Conservation (phyloP, 2,888 invertebrate species). For the Drosophila mayaguana region DNA sequence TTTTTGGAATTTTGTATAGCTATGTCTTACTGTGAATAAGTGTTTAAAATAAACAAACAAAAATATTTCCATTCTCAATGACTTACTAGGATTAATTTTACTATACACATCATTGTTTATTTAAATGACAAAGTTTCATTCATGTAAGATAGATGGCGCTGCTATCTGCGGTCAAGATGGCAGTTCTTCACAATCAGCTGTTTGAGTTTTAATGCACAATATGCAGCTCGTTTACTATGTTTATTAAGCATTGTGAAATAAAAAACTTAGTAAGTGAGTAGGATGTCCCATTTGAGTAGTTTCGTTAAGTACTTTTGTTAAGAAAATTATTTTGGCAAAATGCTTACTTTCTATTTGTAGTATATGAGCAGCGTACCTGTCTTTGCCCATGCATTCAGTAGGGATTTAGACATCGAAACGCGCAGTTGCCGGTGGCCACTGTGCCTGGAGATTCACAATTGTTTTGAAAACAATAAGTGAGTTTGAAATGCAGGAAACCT, state of each 20-base stretch:
- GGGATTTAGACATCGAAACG: constrained; percentile 10
- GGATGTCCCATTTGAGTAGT: not conserved
- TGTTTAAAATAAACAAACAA: constrained; percentile 46
- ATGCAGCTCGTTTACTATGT: constrained; percentile 5
- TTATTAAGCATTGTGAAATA: not conserved
- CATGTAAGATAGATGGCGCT: constrained; percentile 34
- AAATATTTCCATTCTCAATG: constrained; percentile 36
- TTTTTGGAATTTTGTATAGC: constrained; percentile 58
- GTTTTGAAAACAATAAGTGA: constrained; percentile 29
- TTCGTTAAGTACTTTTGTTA: too few species aligned
- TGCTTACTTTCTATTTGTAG: too few species aligned
- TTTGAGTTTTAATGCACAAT: constrained; percentile 6
- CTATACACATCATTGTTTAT: constrained; percentile 4
- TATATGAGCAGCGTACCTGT: constrained; percentile 29
- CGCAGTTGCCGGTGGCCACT: constrained; percentile 36
- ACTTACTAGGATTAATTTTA: constrained; percentile 39
- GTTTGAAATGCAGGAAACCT: not conserved
- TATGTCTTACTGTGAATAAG: constrained; percentile 40
- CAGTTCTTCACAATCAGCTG: constrained; percentile 37
- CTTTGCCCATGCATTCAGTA: constrained; percentile 13
- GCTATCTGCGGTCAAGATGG: not conserved
- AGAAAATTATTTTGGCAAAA: not conserved
- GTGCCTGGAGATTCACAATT: constrained; percentile 15
- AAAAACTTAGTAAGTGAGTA: not conserved
- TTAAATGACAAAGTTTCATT: not conserved